A percentile compares a stretch with the other conserved stretches of the same genome.
These are phyloP conservation scores for Mesoligia furuncula DNA, from an alignment of 2,888 invertebrate species.

Conservation along the genomic window DNA sequence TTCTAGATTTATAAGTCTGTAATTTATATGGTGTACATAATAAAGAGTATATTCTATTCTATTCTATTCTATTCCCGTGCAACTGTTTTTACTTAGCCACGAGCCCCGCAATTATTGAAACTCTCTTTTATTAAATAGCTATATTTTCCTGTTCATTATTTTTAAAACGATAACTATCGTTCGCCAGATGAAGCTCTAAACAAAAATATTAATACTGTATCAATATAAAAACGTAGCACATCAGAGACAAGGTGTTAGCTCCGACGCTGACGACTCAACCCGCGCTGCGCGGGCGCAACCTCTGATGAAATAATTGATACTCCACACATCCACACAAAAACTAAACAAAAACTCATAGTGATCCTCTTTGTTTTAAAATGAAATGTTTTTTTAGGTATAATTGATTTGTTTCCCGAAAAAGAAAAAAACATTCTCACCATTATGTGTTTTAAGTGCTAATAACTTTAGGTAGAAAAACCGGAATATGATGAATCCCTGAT, in stretches of 20 bases:
- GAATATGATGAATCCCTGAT: not conserved
- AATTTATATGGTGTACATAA: no score
- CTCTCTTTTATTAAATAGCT: not conserved
- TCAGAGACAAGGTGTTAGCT: constrained; percentile 55
- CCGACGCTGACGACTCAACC: constrained; percentile 59
- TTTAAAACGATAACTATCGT: not conserved
- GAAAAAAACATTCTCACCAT: constrained; percentile 75
- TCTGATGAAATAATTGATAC: constrained; percentile 87
- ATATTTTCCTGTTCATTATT: not conserved
- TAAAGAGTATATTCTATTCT: no score
- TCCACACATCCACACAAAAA: constrained; percentile 72
- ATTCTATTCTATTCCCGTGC: no score
- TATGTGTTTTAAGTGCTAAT: constrained; percentile 52
- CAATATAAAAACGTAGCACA: constrained; percentile 31
- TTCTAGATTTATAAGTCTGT: no score
- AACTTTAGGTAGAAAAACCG: constrained; percentile 27
- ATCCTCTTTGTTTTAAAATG: constrained; percentile 68
- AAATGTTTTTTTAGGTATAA: constrained; percentile 65
- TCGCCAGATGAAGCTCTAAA: not conserved
- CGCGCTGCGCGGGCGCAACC: constrained; percentile 74
- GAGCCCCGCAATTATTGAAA: not conserved
- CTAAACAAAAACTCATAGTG: constrained; percentile 74
- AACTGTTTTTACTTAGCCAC: not conserved
- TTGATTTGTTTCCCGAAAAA: constrained; percentile 72
- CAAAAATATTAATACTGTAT: constrained; percentile 1